A percentile compares a stretch with the other conserved stretches of the same genome.
Evolutionary conservation across 1,140 invertebrate genomes (phyloP).

Genomic region (Druon quercuslanigerum): DNA sequence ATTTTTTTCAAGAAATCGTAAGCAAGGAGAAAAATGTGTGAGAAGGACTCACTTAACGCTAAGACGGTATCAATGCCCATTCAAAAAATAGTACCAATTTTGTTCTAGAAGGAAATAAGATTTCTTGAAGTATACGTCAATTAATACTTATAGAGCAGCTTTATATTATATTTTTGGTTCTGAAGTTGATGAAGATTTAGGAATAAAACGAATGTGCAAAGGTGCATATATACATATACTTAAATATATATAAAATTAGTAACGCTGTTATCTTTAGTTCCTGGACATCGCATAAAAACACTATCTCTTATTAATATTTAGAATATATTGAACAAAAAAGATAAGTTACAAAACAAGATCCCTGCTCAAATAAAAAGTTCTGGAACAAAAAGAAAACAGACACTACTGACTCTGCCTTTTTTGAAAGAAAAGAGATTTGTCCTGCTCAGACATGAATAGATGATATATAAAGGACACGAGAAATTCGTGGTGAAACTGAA

Average conservation of each 20-base stretch:
- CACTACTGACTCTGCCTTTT: neutral
- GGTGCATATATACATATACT: conserved; percentile 52
- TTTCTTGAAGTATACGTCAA: conserved; percentile 50
- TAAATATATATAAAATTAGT: neutral
- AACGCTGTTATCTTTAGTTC: no score
- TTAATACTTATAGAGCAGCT: conserved; percentile 48
- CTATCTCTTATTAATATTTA: no score
- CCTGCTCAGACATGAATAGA: neutral
- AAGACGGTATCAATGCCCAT: conserved; percentile 31
- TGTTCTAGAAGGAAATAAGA: no score
- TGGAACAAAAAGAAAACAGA: neutral
- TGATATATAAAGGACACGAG: neutral
- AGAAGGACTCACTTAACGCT: neutral
- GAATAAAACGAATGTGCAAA: conserved; percentile 52
- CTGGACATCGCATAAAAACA: no score
- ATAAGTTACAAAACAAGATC: neutral
- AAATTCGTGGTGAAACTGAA: neutral
- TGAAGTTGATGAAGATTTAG: conserved; percentile 34
- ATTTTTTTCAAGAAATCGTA: conserved; percentile 38
- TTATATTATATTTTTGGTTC: conserved; percentile 38
- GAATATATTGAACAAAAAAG: no score
- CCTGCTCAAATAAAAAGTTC: neutral
- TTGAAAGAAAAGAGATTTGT: neutral
- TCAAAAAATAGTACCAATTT: conserved; percentile 42
- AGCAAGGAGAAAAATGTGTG: neutral